Percentiles rank a stretch among this genome's conserved stretches.
Conservation (phyloP, 2,797 vertebrate genomes). For the Phrynocephalus guinanensis region DNA sequence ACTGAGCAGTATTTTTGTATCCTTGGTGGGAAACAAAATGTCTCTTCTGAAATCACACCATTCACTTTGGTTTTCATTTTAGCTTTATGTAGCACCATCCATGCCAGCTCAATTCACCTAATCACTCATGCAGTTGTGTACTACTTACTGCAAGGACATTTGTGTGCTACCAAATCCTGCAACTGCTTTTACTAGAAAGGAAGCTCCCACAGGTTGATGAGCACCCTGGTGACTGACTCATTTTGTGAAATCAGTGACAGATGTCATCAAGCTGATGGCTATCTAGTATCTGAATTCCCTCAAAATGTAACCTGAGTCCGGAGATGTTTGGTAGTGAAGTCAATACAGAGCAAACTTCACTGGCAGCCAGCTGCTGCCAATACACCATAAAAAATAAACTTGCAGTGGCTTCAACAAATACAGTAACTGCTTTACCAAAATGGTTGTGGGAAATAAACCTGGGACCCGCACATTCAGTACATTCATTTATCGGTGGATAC, state of each 20-base stretch:
- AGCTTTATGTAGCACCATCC: slow-evolving; percentile 10
- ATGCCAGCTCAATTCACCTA: slow-evolving; percentile 27
- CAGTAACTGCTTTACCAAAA: background rate
- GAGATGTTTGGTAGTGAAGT: background rate
- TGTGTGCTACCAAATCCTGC: slow-evolving; percentile 6
- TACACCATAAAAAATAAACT: background rate
- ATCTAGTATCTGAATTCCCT: background rate
- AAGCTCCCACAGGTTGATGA: background rate
- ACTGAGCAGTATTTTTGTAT: background rate
- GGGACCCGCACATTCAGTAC: fast-evolving
- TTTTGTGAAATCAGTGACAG: background rate
- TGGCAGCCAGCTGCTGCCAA: too few species aligned
- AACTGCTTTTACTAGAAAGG: background rate
- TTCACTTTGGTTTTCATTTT: slow-evolving; percentile 17
- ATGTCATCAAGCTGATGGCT: background rate
- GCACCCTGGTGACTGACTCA: background rate
- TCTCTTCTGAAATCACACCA: slow-evolving; percentile 28
- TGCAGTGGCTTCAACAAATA: slow-evolving; percentile 2
- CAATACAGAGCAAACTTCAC: background rate
- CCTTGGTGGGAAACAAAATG: background rate
- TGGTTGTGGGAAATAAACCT: background rate
- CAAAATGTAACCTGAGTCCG: background rate
- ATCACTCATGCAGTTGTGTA: background rate
- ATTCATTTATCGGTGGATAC: background rate
- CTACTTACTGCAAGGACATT: background rate